Evolutionary conservation across 2,797 vertebrate genomes (phyloP), one percentile per base, ranked within the genome.

Genomic region (Paramormyrops hopkinsi): DNA sequence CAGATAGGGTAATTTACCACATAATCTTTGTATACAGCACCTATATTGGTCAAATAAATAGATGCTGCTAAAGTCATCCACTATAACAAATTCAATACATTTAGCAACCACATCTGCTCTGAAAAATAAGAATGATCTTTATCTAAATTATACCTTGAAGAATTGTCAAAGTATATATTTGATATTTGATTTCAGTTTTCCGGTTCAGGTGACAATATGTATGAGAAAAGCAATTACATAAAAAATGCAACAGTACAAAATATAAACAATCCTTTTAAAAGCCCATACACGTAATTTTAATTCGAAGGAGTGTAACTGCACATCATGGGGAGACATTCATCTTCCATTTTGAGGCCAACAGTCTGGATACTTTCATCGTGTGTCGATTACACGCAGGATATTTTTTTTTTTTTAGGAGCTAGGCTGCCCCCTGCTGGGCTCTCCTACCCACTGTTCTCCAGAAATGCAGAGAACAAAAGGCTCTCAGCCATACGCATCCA

Each of bases 341-440:
- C 82, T 51, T 89, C 88, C 50, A 89, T 89, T 59, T 56, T 83
- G 29, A 83, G 46, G 76, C 29, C 25, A 79, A 41, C 65, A 69
- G 19, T 69, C 37, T 79, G 46, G 48, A 76, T 37, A 25, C 29
- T 25, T 14, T 44, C 5, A 2, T 8, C 22, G 41, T 29, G 46
- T 12, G 44, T 85, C 48, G 9, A 84, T 85, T 29, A 46, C n/a
- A 50, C 19, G 0, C 48, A 37, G 44, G 69, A 46, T n/a, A 7
- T 79, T 65, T 59, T 56, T 76, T 73, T 76, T 37, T 82, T 76
- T 88, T 89, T 76, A 89, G 51, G 88, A 76, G 48, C 76, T 14
- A 46, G 50, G 5, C 69, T 89, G 88, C 76, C 73, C 65, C 88
- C 88, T 89, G 73, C 88, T 89, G 88, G 76, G 29, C 87, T n/a